Base-by-base conservation (phyloP, 2,888 invertebrate species). In the Phasia obesa region DNA sequence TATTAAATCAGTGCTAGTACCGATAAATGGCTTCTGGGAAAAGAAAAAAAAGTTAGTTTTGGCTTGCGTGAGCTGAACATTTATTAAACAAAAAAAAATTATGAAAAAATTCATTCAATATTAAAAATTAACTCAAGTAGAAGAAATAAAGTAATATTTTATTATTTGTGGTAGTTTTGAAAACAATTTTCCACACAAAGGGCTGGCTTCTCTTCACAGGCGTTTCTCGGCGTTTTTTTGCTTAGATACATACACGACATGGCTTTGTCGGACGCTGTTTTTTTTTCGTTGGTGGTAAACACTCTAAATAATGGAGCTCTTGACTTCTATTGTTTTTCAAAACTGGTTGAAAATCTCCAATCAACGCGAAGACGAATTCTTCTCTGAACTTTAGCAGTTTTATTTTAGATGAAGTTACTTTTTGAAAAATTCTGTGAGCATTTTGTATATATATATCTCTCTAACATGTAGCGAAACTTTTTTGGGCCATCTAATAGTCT, bases 361-460 rank as follows among this genome's bases (percentile, higher is more conserved):
- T 74, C 82, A 83, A 74, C 69, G 62, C 44, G 64, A 74, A 11
- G 62, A 74, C 67, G 74, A 74, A 78, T 75, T 60, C 75, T 64
- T 80, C 51, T 51, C 23, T 13, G 23, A 51, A 51, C 51, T 51
- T 23, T 23, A 51, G n/a, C n/a, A n/a, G n/a, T n/a, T n/a, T n/a
- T n/a, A n/a, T n/a, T n/a, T 51, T 53, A 53, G 53, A 15, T 51
- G 51, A 51, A 51, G 51, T 51, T 51, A 51, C 51, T 51, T 51
- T 51, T 51, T 51, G 51, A 51, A 53, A 53, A 53, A 53, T 53
- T 53, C 74, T 79, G 60, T 73, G 55, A 77, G 67, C 49, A 51
- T 51, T 51, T 27, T 27, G 27, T 27, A 5, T 27, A 27, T 27
- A 27, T 27, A 27, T 27, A 27, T 27, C 27, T 27, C 27, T 27